A percentile compares a stretch with the other conserved stretches of the same genome.
Conservation (phyloP, 2,888 invertebrate species). For the Pyralis farinalis region DNA sequence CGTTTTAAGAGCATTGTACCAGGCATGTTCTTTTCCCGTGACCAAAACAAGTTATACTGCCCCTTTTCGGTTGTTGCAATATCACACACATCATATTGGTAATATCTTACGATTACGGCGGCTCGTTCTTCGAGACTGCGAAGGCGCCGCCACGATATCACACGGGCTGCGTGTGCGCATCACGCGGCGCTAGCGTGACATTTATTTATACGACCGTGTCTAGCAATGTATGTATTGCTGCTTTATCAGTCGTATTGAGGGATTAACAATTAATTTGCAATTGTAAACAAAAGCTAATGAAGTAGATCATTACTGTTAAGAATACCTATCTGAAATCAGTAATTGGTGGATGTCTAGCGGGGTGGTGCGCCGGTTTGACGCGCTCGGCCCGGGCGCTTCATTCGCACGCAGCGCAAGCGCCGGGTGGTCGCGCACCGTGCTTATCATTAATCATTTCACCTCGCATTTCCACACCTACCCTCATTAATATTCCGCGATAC, state of each 20-base stretch:
- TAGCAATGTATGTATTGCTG: constrained; percentile 38
- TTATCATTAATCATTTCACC: constrained; percentile 22
- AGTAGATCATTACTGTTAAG: constrained; percentile 35
- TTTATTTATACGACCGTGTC: constrained; percentile 48
- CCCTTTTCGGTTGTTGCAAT: constrained; percentile 12
- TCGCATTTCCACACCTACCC: constrained; percentile 38
- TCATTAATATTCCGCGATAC: constrained; percentile 26
- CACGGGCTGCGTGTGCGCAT: constrained; percentile 50
- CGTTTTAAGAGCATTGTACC: not conserved
- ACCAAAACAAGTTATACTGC: constrained; percentile 1
- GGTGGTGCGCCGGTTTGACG: constrained; percentile 31
- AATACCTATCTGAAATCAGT: constrained; percentile 49
- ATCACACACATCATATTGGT: constrained; percentile 13
- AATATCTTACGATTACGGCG: constrained; percentile 22
- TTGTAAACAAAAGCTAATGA: constrained; percentile 47
- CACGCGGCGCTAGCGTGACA: constrained; percentile 56
- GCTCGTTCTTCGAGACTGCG: constrained; percentile 24
- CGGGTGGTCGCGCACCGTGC: constrained; percentile 50
- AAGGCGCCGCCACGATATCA: constrained; percentile 52
- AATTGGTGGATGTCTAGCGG: constrained; percentile 43
- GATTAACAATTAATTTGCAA: constrained; percentile 47
- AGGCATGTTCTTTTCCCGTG: not conserved
- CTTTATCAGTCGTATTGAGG: constrained; percentile 46
- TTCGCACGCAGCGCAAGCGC: constrained; percentile 54
- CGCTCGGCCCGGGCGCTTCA: constrained; percentile 40